Evolutionary conservation across 2,113 vertebrate genomes (phyloP), one percentile per base, ranked within the genome.

Genomic region (Leucosticte australis): DNA sequence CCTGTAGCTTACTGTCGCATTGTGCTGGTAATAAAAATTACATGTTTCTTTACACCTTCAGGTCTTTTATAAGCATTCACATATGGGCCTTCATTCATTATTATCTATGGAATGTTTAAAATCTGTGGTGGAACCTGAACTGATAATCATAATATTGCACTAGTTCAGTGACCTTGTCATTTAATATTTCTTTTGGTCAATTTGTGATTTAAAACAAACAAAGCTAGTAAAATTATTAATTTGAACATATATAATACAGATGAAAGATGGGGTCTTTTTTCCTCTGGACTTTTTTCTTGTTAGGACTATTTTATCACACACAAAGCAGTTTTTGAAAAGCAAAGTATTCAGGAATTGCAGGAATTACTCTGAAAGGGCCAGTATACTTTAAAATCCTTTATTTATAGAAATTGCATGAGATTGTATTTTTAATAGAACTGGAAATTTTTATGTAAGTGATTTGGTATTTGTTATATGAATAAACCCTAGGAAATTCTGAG

Each of bases 21-120:
- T 76, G 9, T 92, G 9, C 35, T 75, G 27, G 4, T 76, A 87
- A 50, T 74, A 92, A 76, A 50, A 80, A 13, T 14, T 13, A 4
- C 0, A 0, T 31, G 3, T 62, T 60, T 78, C 28, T 74, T 75
- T 31, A 23, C 7, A n/a, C 33, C 9, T 5, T 57, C 15, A 10
- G 7, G 8, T 86, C 47, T 39, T 76, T 91, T 91, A 31, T 30
- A 73, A 49, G 8, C 79, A 83, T 56, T 71, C 33, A 9, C 11
- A 13, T 79, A 30, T 9, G 7, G 13, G 8, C 13, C 23, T 62
- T 55, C n/a, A 31, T 94, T 92, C 46, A 30, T 73, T 69, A 27
- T 16, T 22, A 14, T 56, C 28, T 70, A 3, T 33, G 10, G 28
- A 68, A 71, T 82, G 37, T 27, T 73, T 83, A 55, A 90, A 88